Conservation (phyloP, 2,113 vertebrate species). For the Ceratotherium simum region DNA sequence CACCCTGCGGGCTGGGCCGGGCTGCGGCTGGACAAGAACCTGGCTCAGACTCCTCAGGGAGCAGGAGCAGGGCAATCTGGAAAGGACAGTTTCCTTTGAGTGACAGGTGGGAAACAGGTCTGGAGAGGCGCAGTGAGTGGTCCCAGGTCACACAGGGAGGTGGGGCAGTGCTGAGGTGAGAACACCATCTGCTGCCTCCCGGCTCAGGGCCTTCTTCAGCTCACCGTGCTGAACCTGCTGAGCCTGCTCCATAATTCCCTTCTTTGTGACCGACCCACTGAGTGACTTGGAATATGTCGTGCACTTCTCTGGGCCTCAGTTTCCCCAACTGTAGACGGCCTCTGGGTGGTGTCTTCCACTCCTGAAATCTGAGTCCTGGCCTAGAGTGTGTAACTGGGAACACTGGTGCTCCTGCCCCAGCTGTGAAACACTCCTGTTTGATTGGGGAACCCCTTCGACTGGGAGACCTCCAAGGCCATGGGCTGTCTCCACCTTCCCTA, state of each 20-base stretch:
- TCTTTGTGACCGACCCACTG: neutral
- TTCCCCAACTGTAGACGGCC: neutral
- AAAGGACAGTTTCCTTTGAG: neutral
- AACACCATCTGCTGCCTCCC: neutral
- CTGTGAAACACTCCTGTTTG: neutral
- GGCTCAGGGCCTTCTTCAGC: neutral
- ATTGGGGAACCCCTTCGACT: neutral
- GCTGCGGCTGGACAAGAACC: neutral
- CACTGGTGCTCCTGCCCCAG: neutral
- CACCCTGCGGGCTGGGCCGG: neutral
- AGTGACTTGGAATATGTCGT: neutral
- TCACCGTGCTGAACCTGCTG: no score
- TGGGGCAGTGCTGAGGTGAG: neutral
- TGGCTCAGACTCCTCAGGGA: neutral
- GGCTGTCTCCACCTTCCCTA: accelerated
- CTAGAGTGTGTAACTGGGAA: neutral
- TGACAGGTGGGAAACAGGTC: neutral
- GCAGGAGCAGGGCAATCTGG: neutral
- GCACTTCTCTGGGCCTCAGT: neutral
- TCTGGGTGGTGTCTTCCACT: neutral
- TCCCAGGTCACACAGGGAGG: neutral
- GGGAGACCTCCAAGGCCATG: neutral
- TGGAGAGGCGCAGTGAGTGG: neutral
- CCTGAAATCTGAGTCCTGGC: neutral
- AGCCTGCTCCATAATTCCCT: neutral